Conservation (phyloP, 2,113 vertebrate species). For the Ivindomyrus marchei region DNA sequence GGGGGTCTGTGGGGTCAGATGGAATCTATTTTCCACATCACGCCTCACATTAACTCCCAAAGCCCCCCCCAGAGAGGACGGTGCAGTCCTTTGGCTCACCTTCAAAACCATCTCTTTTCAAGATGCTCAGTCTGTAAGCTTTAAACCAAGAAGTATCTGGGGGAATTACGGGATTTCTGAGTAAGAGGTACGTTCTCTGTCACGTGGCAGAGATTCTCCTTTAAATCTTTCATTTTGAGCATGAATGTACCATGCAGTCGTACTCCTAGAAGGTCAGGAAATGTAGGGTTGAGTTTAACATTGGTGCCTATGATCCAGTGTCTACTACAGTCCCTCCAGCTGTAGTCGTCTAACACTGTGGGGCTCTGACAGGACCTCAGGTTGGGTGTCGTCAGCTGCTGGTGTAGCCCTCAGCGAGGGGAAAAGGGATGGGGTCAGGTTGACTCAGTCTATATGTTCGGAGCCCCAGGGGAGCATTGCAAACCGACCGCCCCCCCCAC, state of each 20-base stretch:
- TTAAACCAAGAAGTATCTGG: background rate
- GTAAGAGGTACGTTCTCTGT: background rate
- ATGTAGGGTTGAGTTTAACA: background rate
- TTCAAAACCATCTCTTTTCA: slow-evolving; percentile 30
- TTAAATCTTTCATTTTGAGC: background rate
- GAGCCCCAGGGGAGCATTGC: background rate
- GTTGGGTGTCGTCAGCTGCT: background rate
- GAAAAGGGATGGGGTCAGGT: background rate
- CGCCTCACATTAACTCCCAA: slow-evolving; percentile 35
- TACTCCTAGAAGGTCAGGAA: background rate
- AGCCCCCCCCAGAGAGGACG: slow-evolving; percentile 9
- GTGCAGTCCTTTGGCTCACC: slow-evolving; percentile 35
- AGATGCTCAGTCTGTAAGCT: background rate
- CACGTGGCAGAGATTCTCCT: background rate
- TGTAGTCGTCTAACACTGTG: background rate
- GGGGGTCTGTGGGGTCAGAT: slow-evolving; percentile 32
- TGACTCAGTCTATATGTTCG: background rate
- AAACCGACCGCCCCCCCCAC: background rate
- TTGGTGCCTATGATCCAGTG: background rate
- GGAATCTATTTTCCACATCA: slow-evolving; percentile 39
- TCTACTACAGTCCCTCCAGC: background rate
- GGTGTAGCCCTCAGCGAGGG: background rate
- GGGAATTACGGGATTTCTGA: background rate
- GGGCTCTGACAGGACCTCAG: background rate
- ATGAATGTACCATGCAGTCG: background rate